Evolutionary conservation across 1,140 invertebrate species (phyloP).

Genomic region (Macrosteles quadrilineatus): DNA sequence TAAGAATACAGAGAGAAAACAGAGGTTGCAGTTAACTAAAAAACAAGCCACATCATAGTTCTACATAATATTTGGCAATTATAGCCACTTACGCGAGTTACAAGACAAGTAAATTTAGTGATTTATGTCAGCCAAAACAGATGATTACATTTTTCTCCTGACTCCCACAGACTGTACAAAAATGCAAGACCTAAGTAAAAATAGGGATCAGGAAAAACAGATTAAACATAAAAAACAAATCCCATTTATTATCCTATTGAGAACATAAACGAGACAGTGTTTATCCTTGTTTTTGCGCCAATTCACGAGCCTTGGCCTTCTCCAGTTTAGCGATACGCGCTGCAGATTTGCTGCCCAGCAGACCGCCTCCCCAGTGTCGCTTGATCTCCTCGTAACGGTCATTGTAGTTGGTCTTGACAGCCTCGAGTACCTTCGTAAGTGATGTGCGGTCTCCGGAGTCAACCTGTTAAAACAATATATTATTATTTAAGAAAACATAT

Average conservation of each 20-base stretch:
- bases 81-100: no score
- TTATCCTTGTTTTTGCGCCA: conserved; percentile 70
- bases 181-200: no score
- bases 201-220: no score
- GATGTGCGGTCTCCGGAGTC: conserved; percentile 81
- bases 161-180: no score
- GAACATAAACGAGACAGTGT: conserved; percentile 7
- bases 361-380: conserved; percentile 97
- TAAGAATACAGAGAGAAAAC: no score
- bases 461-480: conserved; percentile 54
- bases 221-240: conserved; percentile 13
- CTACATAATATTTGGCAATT: no score
- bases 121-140: no score
- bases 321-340: conserved; percentile 94
- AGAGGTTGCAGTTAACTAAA: no score
- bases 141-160: no score
- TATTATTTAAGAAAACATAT: no score
- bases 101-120: no score
- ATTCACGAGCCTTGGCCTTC: conserved; percentile 91
- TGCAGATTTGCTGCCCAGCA: conserved; percentile 92
- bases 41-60: no score
- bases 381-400: conserved; percentile 96
- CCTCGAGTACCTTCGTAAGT: conserved; percentile 90
- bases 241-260: conserved; percentile 1
- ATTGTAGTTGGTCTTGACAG: conserved; percentile 98